Conservation (phyloP, 2,113 vertebrate genomes). For the Globicephala melas region DNA sequence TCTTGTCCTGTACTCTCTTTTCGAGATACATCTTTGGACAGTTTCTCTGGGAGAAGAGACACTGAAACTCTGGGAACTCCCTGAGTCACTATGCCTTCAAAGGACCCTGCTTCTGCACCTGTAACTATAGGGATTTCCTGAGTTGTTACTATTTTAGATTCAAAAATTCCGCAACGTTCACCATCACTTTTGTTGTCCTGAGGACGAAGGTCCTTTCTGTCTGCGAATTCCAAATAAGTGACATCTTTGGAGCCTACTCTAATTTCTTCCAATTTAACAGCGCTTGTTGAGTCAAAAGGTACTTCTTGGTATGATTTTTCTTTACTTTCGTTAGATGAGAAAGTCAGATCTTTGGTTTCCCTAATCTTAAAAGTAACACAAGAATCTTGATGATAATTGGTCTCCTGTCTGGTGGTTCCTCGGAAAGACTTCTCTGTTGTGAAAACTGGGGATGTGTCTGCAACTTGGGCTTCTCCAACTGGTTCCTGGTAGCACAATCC, state of each 20-base stretch:
- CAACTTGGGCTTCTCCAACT: conserved; percentile 32
- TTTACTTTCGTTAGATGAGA: conserved; percentile 1
- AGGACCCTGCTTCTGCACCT: accelerated
- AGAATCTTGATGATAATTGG: background rate
- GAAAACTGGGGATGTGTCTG: background rate
- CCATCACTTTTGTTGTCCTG: background rate
- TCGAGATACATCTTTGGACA: background rate
- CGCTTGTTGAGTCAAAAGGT: conserved; percentile 11
- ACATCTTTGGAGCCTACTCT: conserved; percentile 6
- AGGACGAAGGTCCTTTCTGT: background rate
- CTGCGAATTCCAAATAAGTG: background rate
- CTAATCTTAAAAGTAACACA: background rate
- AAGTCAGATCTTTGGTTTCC: conserved; percentile 42
- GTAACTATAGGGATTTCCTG: background rate
- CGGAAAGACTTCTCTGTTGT: background rate
- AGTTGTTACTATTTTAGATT: conserved; percentile 24
- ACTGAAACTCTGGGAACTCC: conserved; percentile 11
- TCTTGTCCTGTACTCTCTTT: conserved; percentile 20
- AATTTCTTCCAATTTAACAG: conserved; percentile 34
- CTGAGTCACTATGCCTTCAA: background rate
- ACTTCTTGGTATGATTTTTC: conserved; percentile 47
- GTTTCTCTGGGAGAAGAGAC: conserved; percentile 40
- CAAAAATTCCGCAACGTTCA: conserved; percentile 23
- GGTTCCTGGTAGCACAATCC: background rate
- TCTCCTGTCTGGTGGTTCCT: background rate